Evolutionary conservation across 2,797 vertebrate genomes (phyloP).

Genomic region (Manis pentadactyla): DNA sequence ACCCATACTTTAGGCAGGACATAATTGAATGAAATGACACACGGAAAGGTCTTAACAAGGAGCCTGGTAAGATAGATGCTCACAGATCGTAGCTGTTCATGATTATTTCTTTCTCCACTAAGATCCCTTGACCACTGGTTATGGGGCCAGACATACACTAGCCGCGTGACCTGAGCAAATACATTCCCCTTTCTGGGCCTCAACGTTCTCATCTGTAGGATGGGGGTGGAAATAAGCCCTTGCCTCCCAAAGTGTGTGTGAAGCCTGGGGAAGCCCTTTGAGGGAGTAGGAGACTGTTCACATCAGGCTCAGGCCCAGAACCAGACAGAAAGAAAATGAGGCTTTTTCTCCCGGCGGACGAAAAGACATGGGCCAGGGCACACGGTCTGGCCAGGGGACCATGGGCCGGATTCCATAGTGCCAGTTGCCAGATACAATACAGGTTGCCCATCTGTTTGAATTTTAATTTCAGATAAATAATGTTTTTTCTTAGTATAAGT

Average conservation of each 20-base stretch:
- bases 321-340: neutral
- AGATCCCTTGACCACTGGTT: neutral
- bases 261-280: neutral
- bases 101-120: neutral
- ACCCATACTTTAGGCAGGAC: neutral
- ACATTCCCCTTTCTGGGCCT: neutral
- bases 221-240: too few species aligned
- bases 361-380: neutral
- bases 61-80: neutral
- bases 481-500: neutral
- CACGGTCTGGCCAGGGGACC: neutral
- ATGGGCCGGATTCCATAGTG: neutral
- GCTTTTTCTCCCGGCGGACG: neutral
- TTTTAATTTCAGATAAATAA: neutral
- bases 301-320: rapidly evolving
- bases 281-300: neutral
- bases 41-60: neutral
- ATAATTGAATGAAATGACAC: neutral
- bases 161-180: rapidly evolving
- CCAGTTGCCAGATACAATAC: neutral
- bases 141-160: neutral
- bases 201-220: neutral
- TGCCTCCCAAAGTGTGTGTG: neutral
- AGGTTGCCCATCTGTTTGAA: neutral
- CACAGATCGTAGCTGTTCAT: neutral